These are phyloP conservation scores for Tenodera sinensis DNA, from an alignment of 2,888 invertebrate species.

Conservation along the genomic window DNA sequence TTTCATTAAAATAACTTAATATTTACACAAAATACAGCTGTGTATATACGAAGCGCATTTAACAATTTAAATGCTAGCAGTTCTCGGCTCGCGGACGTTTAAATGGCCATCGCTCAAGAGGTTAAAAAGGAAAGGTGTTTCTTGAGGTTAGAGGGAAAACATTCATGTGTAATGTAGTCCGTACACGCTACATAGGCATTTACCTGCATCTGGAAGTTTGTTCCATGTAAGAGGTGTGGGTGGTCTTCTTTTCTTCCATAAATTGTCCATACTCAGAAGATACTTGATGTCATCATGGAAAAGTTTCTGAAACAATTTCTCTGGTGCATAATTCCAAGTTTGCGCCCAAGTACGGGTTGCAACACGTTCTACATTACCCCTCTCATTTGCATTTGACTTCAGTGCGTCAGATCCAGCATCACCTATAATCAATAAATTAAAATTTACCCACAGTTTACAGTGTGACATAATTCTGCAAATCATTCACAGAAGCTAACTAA, in stretches of 20 bases:
- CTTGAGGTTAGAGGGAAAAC: too few relatives aligned
- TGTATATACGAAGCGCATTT: too few relatives aligned
- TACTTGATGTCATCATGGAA: constrained; percentile 94
- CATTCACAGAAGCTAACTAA: too few relatives aligned
- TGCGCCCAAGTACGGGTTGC: constrained; percentile 89
- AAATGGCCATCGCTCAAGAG: too few relatives aligned
- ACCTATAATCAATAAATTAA: neutral
- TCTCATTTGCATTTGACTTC: constrained; percentile 48
- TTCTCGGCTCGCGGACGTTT: too few relatives aligned
- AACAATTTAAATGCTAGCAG: too few relatives aligned
- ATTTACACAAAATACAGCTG: too few relatives aligned
- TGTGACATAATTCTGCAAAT: too few relatives aligned
- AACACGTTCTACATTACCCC: constrained; percentile 54
- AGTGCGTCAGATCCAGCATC: constrained; percentile 59
- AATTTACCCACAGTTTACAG: neutral
- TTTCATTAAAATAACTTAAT: too few relatives aligned
- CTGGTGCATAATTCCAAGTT: constrained; percentile 74
- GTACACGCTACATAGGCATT: neutral
- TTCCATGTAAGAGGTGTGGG: constrained; percentile 67
- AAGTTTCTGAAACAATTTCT: constrained; percentile 86
- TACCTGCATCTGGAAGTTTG: constrained; percentile 31
- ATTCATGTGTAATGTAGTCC: neutral
- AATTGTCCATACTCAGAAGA: constrained; percentile 86
- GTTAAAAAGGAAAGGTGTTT: too few relatives aligned
- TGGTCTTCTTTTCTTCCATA: constrained; percentile 88